Evolutionary conservation across 2,113 vertebrate genomes (phyloP).

Genomic region (Piprites chloris): DNA sequence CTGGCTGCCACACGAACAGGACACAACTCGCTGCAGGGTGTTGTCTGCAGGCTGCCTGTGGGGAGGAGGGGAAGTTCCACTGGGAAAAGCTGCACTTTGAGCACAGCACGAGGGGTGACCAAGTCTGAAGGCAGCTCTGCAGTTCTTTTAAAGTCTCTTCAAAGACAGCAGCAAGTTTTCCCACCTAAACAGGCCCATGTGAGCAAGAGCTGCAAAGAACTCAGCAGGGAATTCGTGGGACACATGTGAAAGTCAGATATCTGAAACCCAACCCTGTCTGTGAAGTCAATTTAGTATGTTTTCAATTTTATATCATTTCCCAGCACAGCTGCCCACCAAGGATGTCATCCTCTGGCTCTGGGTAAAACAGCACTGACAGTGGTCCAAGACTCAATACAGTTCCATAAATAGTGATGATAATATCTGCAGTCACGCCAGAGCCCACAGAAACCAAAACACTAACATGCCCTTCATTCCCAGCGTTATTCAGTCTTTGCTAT

Average conservation of each 20-base stretch:
- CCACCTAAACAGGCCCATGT: rapidly evolving
- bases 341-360: background rate
- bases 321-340: background rate
- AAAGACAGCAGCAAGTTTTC: background rate
- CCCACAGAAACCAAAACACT: background rate
- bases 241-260: background rate
- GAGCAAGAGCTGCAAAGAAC: background rate
- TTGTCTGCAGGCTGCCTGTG: background rate
- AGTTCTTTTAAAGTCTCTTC: rapidly evolving
- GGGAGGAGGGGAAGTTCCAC: background rate
- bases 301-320: background rate
- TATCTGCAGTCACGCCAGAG: background rate
- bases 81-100: rapidly evolving
- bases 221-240: background rate
- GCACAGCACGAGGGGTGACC: rapidly evolving
- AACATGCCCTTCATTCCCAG: background rate
- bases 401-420: background rate
- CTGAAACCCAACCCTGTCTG: background rate
- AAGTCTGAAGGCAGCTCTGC: background rate
- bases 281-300: background rate
- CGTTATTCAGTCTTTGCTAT: background rate
- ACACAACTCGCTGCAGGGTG: background rate
- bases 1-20: background rate
- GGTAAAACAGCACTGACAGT: background rate
- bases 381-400: background rate